Conservation (phyloP, 2,888 invertebrate species). For the Hartigia nigra region DNA sequence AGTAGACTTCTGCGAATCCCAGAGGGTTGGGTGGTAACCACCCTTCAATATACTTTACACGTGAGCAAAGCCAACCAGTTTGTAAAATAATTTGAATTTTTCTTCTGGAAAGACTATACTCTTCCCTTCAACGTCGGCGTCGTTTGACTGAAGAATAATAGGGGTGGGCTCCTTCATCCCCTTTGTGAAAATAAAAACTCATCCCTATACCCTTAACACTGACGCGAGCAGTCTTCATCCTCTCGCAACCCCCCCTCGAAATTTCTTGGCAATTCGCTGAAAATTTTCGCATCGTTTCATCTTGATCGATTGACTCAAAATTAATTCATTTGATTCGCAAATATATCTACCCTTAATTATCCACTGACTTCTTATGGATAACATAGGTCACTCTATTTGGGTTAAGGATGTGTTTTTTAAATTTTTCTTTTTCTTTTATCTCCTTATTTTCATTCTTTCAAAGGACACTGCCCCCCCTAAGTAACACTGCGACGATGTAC, state of each 20-base stretch:
- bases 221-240: not conserved
- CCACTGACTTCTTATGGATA: not conserved
- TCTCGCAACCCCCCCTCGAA: not conserved
- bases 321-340: not conserved
- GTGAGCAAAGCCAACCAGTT: not conserved
- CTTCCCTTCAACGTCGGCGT: not conserved
- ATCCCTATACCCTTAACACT: not conserved
- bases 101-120: not conserved
- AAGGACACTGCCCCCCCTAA: no score
- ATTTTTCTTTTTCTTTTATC: constrained; percentile 1
- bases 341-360: not conserved
- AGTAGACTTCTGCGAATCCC: constrained; percentile 34
- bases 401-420: not conserved
- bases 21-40: constrained; percentile 1
- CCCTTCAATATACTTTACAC: not conserved
- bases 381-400: not conserved
- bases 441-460: not conserved
- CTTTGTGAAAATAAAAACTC: not conserved
- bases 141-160: not conserved
- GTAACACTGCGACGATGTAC: not conserved
- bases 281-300: not conserved
- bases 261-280: not conserved
- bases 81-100: not conserved
- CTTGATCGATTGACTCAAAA: not conserved
- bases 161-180: not conserved